Percentiles rank a stretch among this genome's conserved stretches.
These are phyloP conservation scores for Anastrepha obliqua DNA, from an alignment of 1,140 invertebrate genomes.

Conservation along the genomic window DNA sequence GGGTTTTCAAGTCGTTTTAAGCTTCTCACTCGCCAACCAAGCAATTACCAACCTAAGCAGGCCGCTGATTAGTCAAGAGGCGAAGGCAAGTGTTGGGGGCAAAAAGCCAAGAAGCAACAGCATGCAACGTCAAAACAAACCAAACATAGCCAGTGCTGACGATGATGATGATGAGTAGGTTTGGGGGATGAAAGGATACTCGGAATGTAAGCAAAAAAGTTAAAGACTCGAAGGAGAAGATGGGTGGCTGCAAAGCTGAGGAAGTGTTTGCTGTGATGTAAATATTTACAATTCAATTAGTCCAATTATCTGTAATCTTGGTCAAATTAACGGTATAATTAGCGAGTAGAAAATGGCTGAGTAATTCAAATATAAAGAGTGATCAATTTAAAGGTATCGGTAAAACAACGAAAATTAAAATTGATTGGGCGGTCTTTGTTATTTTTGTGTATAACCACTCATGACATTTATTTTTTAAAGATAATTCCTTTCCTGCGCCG, in stretches of 20 bases:
- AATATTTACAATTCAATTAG: conserved; percentile 36
- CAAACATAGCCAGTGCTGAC: background rate
- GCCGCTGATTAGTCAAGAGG: background rate
- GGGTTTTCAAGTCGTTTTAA: background rate
- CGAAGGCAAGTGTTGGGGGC: background rate
- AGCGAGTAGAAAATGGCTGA: background rate
- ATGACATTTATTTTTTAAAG: no score
- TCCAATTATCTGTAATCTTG: conserved; percentile 23
- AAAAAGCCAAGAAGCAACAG: background rate
- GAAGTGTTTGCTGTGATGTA: conserved; percentile 25
- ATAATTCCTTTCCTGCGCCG: no score
- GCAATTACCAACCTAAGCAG: background rate
- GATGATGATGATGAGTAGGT: background rate
- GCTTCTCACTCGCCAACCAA: background rate
- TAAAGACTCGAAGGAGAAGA: background rate
- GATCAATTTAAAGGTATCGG: no score
- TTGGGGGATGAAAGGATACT: background rate
- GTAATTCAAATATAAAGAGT: background rate
- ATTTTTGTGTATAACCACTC: no score
- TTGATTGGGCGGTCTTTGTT: no score
- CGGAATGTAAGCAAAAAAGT: background rate
- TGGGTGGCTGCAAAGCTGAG: background rate
- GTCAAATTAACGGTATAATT: background rate
- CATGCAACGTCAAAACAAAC: background rate
- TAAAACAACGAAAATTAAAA: no score